phyloP scores from a whole-genome alignment of 2,113 vertebrate species.

The Notarius quadriscutis region DNA sequence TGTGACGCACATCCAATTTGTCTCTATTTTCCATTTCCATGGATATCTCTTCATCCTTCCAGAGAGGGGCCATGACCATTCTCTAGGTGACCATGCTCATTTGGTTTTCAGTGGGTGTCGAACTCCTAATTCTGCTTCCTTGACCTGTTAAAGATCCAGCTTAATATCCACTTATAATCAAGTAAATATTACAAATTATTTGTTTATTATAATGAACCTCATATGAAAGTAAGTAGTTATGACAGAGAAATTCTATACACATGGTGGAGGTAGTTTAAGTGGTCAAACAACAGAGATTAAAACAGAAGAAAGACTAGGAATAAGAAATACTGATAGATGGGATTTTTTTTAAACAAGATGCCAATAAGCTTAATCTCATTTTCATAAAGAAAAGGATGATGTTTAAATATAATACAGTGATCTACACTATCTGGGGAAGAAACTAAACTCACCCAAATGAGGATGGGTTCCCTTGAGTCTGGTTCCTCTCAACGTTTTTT shows the following conservation, averaged over 20 bases:
- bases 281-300: neutral
- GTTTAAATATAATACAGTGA: neutral
- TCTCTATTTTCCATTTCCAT: neutral
- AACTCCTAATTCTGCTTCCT: neutral
- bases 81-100: neutral
- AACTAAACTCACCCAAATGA: too few species aligned
- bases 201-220: neutral
- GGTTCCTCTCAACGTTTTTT: too few species aligned
- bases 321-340: neutral
- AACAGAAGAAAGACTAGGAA: neutral
- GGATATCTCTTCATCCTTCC: conserved; percentile 14
- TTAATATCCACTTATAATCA: neutral
- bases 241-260: neutral
- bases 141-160: neutral
- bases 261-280: neutral
- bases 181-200: neutral
- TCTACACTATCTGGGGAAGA: too few species aligned
- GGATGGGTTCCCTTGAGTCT: too few species aligned
- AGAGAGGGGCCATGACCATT: neutral
- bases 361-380: neutral
- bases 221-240: neutral
- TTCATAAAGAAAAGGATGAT: neutral
- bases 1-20: neutral
- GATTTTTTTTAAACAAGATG: neutral
- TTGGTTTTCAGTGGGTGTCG: neutral